phyloP scores from a whole-genome alignment of 1,140 invertebrate species.

The Oedothorax gibbosus region DNA sequence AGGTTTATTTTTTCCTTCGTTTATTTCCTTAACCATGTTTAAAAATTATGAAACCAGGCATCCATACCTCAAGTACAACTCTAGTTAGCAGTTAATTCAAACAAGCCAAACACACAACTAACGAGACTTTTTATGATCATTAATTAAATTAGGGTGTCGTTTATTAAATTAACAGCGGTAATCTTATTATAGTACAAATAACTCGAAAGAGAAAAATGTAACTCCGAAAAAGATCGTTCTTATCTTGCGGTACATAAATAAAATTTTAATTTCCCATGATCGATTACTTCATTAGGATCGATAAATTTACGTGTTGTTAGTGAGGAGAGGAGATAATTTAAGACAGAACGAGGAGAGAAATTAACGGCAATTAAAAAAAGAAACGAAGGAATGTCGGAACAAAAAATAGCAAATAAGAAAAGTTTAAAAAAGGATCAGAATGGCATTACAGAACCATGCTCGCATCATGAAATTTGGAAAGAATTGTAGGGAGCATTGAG shows the following conservation, averaged over 20 bases:
- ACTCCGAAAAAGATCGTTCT: background rate
- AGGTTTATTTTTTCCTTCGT: background rate
- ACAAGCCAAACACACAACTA: background rate
- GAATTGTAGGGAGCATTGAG: no score
- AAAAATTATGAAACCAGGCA: background rate
- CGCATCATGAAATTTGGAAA: no score
- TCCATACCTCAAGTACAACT: background rate
- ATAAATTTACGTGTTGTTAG: background rate
- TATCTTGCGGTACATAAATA: no score
- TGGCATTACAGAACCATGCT: no score
- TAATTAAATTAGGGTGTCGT: background rate
- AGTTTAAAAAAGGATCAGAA: no score
- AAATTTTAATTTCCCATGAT: background rate
- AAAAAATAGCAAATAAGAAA: no score
- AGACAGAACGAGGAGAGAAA: no score
- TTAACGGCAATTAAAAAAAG: no score
- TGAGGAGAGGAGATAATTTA: no score
- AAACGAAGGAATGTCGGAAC: no score
- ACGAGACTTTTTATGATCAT: background rate
- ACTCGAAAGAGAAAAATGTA: background rate
- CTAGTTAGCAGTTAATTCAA: background rate
- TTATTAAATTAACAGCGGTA: background rate
- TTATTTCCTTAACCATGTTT: background rate
- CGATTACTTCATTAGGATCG: background rate
- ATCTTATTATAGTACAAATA: no score